Evolutionary conservation across 2,888 invertebrate genomes (phyloP).

Genomic region (Leptopterna dolabrata): DNA sequence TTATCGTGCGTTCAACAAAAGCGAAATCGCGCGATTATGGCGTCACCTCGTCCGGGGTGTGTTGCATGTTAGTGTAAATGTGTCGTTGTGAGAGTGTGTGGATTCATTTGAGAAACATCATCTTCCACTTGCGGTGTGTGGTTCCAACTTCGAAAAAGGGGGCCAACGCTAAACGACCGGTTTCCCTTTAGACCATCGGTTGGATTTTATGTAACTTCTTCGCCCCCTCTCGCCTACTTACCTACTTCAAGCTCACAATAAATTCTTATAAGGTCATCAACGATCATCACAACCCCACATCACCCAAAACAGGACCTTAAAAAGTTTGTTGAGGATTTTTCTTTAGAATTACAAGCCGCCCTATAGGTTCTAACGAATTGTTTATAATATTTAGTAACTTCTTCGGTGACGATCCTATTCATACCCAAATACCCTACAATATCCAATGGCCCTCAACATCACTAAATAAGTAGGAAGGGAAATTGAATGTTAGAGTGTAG

Average conservation of each 20-base stretch:
- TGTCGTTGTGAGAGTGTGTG: not conserved
- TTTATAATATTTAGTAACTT: no score
- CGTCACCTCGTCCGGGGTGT: not conserved
- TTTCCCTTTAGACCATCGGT: not conserved
- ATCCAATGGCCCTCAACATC: no score
- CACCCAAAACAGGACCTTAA: not conserved
- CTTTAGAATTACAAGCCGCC: no score
- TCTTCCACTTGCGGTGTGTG: not conserved
- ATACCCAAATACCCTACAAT: no score
- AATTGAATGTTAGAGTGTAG: no score
- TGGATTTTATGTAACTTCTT: not conserved
- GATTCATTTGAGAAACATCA: not conserved
- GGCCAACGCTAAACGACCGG: constrained; percentile 7
- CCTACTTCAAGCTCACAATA: not conserved
- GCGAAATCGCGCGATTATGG: not conserved
- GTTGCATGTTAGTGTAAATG: not conserved
- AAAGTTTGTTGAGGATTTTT: no score
- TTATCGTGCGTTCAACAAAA: not conserved
- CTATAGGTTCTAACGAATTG: no score
- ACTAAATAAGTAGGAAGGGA: no score
- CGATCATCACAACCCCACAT: not conserved
- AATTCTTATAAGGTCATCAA: not conserved
- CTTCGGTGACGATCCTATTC: no score
- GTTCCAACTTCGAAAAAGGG: not conserved
- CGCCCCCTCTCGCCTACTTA: not conserved